A percentile compares a stretch with the other conserved stretches of the same genome.
phyloP scores from a whole-genome alignment of 30 jellyfish, hydroid and myxozoan genomes.

The Cassiopea xamachana region DNA sequence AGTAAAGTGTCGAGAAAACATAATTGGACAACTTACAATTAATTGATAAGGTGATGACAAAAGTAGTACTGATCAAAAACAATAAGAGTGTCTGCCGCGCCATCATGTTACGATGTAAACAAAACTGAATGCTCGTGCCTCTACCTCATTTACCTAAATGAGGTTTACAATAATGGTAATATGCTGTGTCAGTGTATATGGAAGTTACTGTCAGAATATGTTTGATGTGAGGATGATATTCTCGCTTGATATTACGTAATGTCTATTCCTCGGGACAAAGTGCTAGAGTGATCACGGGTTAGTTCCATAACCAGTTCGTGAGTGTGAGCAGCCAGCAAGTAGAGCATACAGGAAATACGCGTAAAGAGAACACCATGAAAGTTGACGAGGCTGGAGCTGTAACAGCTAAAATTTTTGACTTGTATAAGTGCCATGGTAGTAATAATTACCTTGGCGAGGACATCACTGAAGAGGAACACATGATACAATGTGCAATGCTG shows the following conservation, averaged over 20 bases:
- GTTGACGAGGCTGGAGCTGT: conserved; percentile 36
- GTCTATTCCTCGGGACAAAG: too few species aligned
- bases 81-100: neutral
- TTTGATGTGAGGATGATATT: too few species aligned
- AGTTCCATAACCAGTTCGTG: neutral
- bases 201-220: too few species aligned
- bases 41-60: too few species aligned
- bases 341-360: neutral
- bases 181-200: too few species aligned
- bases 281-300: neutral
- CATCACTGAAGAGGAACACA: conserved; percentile 67
- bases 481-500: conserved; percentile 86
- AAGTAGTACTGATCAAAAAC: too few species aligned
- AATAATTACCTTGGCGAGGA: conserved; percentile 74
- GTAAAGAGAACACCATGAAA: conserved; percentile 5
- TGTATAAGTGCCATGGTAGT: conserved; percentile 57
- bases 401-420: conserved; percentile 32
- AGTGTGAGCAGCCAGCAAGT: neutral
- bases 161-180: neutral
- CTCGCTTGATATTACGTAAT: too few species aligned
- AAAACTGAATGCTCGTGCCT: neutral
- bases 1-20: too few species aligned
- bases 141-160: neutral
- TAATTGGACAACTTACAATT: too few species aligned
- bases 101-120: conserved; percentile 55